Percentiles rank a stretch among this genome's conserved stretches.
Conservation (phyloP, 1,140 invertebrate species). For the Cyphomyrmex costatus region DNA sequence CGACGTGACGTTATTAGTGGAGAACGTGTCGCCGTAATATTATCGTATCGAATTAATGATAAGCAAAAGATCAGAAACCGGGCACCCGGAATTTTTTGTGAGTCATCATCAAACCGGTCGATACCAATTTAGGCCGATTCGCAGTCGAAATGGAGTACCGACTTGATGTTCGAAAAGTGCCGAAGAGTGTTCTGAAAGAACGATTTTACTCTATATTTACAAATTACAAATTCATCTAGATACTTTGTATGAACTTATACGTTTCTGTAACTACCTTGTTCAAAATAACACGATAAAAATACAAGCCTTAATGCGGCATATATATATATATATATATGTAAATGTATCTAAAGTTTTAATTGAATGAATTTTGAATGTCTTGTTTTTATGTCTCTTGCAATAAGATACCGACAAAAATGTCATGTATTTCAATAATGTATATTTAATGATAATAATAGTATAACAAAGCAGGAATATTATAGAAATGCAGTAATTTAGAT, state of each 20-base stretch:
- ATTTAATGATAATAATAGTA: background rate
- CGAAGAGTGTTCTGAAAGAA: background rate
- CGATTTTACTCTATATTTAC: conserved; percentile 29
- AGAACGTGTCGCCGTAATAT: conserved; percentile 72
- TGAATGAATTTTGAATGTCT: background rate
- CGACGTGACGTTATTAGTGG: conserved; percentile 70
- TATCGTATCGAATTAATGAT: conserved; percentile 73
- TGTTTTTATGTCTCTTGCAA: background rate
- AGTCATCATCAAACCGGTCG: conserved; percentile 74
- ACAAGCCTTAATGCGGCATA: background rate
- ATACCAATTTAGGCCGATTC: conserved; percentile 74
- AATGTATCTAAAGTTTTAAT: background rate
- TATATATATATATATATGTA: background rate
- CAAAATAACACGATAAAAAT: background rate
- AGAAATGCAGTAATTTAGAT: conserved; percentile 7
- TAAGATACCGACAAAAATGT: background rate
- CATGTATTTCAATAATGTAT: background rate
- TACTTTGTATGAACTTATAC: background rate
- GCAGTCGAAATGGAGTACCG: conserved; percentile 55
- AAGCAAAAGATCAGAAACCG: conserved; percentile 62
- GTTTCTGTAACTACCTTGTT: background rate
- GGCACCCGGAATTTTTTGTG: conserved; percentile 56
- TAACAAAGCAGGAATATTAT: background rate
- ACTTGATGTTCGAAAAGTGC: conserved; percentile 33
- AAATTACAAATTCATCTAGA: conserved; percentile 15